Evolutionary conservation across 2,797 vertebrate genomes (phyloP).

Genomic region (Premnoplex brunnescens): DNA sequence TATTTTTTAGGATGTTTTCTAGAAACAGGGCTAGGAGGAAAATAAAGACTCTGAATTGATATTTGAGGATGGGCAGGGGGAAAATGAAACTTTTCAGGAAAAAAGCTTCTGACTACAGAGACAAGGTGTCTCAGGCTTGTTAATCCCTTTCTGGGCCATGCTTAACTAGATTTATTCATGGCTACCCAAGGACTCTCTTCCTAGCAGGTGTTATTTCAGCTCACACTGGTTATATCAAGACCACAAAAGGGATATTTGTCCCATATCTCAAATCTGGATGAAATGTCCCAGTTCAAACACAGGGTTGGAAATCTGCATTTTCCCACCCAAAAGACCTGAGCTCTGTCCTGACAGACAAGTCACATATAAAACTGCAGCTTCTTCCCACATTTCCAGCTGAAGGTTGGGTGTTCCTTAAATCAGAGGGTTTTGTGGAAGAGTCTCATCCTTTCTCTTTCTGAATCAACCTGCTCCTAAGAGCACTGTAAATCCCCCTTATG

Average conservation of each 20-base stretch:
- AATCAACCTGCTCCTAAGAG: background rate
- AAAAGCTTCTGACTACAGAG: background rate
- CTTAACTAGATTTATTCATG: background rate
- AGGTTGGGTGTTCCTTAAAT: background rate
- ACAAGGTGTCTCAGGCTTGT: background rate
- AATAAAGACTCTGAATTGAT: background rate
- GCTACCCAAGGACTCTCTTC: background rate
- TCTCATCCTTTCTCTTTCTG: background rate
- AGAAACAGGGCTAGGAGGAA: accelerated
- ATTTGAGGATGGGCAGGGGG: background rate
- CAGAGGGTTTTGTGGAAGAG: background rate
- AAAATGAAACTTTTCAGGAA: background rate
- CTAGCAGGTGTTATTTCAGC: background rate
- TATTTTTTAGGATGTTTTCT: background rate
- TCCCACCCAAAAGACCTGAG: background rate
- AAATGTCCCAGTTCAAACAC: background rate
- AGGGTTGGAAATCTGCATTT: background rate
- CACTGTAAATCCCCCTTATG: accelerated
- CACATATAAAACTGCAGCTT: background rate
- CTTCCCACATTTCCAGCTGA: background rate
- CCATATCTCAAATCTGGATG: background rate
- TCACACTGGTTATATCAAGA: background rate
- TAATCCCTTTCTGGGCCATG: background rate
- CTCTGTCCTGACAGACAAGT: accelerated
- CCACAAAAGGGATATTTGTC: background rate